These are phyloP conservation scores for Leptoclinus maculatus DNA, from an alignment of 2,797 vertebrate genomes.

Conservation along the genomic window DNA sequence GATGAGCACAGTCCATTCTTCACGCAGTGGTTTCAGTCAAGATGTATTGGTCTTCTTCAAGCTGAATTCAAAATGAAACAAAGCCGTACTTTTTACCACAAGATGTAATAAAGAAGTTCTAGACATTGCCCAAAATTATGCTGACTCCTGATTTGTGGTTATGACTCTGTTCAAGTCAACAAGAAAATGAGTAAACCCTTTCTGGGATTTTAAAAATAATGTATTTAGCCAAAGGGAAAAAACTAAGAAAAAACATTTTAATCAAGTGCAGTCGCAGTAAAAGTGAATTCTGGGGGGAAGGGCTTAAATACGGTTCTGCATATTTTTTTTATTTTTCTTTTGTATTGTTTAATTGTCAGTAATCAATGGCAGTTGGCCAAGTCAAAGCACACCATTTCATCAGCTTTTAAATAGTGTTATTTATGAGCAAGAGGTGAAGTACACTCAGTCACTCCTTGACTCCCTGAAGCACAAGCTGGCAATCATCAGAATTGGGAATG, in stretches of 20 bases:
- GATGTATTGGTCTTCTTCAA: constrained; percentile 25
- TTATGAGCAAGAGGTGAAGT: constrained; percentile 31
- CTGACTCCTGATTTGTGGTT: constrained; percentile 57
- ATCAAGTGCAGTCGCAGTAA: constrained; percentile 36
- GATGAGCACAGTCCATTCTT: constrained; percentile 38
- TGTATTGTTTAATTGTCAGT: constrained; percentile 51
- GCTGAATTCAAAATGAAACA: constrained; percentile 54
- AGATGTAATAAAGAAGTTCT: constrained; percentile 47
- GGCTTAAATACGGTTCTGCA: constrained; percentile 48
- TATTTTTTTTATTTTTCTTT: constrained; percentile 29
- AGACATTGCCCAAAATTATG: constrained; percentile 46
- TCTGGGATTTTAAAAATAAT: constrained; percentile 46
- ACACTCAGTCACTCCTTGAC: constrained; percentile 37
- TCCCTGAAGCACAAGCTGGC: constrained; percentile 54
- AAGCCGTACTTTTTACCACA: constrained; percentile 36
- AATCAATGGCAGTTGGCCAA: constrained; percentile 39
- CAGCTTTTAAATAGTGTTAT: constrained; percentile 40
- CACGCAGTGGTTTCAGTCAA: constrained; percentile 26
- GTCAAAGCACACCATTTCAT: constrained; percentile 45
- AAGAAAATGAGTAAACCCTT: constrained; percentile 51
- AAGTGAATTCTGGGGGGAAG: constrained; percentile 37
- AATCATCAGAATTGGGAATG: constrained; percentile 64
- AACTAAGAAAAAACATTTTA: constrained; percentile 42
- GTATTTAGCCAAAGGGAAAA: constrained; percentile 46
- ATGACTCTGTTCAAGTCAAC: constrained; percentile 36